These are phyloP conservation scores for Cichladusa arquata DNA, from an alignment of 2,113 vertebrate species.

Conservation along the genomic window DNA sequence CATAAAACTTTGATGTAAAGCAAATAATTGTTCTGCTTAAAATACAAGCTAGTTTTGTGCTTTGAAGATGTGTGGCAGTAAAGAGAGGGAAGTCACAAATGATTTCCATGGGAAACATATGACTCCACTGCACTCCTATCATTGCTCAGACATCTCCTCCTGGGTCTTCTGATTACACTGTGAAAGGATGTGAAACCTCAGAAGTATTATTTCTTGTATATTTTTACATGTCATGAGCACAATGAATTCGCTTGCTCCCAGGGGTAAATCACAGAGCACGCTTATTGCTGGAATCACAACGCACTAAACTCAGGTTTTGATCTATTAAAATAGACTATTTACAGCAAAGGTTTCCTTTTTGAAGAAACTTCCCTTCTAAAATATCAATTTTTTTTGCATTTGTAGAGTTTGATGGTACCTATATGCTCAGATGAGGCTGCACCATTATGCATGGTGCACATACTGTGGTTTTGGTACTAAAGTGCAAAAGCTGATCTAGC, in stretches of 20 bases:
- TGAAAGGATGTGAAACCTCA: slow-evolving; percentile 42
- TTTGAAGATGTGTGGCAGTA: slow-evolving; percentile 32
- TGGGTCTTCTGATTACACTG: slow-evolving; percentile 12
- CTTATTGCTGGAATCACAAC: background rate
- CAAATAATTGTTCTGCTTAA: background rate
- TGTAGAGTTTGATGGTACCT: background rate
- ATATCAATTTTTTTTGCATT: background rate
- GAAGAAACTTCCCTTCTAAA: background rate
- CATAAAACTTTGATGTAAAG: slow-evolving; percentile 48
- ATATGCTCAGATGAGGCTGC: background rate
- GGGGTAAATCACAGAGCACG: background rate
- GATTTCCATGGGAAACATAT: slow-evolving; percentile 40
- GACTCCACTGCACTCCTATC: background rate
- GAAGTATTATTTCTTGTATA: slow-evolving; percentile 54
- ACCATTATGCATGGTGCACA: too few relatives aligned
- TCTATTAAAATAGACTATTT: slow-evolving; percentile 42
- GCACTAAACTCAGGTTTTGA: background rate
- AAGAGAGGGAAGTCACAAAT: slow-evolving; percentile 42
- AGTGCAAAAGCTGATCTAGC: background rate
- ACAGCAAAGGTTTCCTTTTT: background rate
- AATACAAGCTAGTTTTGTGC: background rate
- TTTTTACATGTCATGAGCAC: slow-evolving; percentile 42
- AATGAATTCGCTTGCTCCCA: slow-evolving; percentile 9
- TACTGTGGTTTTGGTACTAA: background rate
- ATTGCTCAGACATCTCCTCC: slow-evolving; percentile 1